These are phyloP conservation scores for Chiloscyllium punctatum DNA, from an alignment of 2,797 vertebrate genomes.

Conservation along the genomic window DNA sequence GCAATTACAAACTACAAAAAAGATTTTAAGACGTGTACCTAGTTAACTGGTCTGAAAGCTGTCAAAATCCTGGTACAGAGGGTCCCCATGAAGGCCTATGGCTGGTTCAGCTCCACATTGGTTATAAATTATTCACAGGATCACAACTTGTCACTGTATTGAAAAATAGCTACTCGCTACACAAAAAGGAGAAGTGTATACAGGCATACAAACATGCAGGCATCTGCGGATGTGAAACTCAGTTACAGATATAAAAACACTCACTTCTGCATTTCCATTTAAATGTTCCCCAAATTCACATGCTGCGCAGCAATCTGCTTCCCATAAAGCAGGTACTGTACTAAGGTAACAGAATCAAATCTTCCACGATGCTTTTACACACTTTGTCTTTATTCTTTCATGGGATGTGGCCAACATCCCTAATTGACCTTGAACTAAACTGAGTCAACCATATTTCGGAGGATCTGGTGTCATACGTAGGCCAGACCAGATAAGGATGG, in stretches of 20 bases:
- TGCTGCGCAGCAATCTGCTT: too few relatives aligned
- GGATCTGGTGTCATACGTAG: too few relatives aligned
- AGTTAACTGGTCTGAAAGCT: not conserved
- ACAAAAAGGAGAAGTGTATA: not conserved
- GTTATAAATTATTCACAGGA: not conserved
- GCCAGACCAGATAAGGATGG: too few relatives aligned
- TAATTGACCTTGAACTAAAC: too few relatives aligned
- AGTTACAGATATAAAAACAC: not conserved
- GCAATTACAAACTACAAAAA: not conserved
- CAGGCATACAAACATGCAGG: not conserved
- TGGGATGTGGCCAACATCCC: too few relatives aligned
- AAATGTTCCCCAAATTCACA: constrained; percentile 21
- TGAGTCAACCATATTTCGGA: too few relatives aligned
- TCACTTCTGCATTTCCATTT: constrained; percentile 29
- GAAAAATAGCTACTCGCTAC: not conserved
- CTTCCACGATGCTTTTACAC: not conserved
- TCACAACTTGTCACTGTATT: too few relatives aligned
- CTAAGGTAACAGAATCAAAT: not conserved
- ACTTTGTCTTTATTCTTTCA: too few relatives aligned
- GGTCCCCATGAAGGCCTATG: not conserved
- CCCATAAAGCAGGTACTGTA: not conserved
- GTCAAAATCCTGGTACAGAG: not conserved
- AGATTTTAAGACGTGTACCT: not conserved
- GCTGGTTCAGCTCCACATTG: not conserved
- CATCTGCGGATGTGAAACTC: constrained; percentile 27